A percentile compares a stretch with the other conserved stretches of the same genome.
These are phyloP conservation scores for Atta texana DNA, from an alignment of 1,140 invertebrate species.

Conservation along the genomic window DNA sequence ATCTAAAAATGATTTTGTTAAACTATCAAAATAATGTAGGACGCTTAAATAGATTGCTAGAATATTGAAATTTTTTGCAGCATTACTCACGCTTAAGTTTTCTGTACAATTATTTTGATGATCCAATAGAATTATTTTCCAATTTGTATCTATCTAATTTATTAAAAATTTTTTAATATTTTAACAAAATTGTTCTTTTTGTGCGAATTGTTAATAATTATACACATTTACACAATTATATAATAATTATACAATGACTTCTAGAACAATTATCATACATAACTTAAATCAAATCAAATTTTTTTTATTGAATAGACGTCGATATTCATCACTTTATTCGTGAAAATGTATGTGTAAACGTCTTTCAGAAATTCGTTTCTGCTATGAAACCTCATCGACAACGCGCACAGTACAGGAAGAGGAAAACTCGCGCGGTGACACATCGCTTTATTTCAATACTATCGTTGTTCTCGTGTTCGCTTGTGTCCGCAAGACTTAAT, in stretches of 20 bases:
- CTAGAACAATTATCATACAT: not conserved
- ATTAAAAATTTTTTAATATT: too few relatives aligned
- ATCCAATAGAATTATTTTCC: too few relatives aligned
- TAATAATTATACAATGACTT: not conserved
- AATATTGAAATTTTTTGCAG: too few relatives aligned
- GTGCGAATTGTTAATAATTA: not conserved
- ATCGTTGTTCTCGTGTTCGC: constrained; percentile 1
- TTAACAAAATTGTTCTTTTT: too few relatives aligned
- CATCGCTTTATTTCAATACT: constrained; percentile 72
- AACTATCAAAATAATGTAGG: too few relatives aligned
- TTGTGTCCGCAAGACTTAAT: constrained; percentile 38
- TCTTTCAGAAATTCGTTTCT: constrained; percentile 85
- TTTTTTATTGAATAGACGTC: not conserved
- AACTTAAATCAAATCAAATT: not conserved
- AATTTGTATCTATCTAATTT: too few relatives aligned
- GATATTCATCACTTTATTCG: not conserved
- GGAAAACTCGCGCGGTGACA: constrained; percentile 82
- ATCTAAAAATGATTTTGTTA: too few relatives aligned
- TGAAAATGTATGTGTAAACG: constrained; percentile 63
- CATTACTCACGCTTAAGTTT: too few relatives aligned
- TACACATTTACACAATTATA: too few relatives aligned
- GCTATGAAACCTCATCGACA: constrained; percentile 78
- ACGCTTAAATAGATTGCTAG: too few relatives aligned
- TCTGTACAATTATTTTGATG: too few relatives aligned
- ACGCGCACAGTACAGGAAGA: constrained; percentile 78